Base-by-base conservation (phyloP, 2,888 invertebrate genomes). In the Rhyacophila evoluta region DNA sequence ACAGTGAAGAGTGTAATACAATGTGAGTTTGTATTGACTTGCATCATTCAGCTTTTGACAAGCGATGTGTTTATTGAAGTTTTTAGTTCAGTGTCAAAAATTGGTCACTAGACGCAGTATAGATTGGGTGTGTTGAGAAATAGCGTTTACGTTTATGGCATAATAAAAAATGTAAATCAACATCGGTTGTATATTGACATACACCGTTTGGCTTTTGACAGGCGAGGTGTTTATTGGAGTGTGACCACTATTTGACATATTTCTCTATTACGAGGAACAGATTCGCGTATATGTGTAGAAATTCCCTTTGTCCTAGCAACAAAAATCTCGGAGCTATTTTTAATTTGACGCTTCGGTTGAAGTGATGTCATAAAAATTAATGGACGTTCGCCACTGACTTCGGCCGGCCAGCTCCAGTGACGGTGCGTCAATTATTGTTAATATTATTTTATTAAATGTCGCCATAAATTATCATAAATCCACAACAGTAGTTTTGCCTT, bases 321-420 rank as follows among this genome's bases (percentile, higher is more conserved):
- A 6, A 55, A 55, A 55, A 55, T 55, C 55, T 55, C 19, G 19
- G 55, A 55, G 55, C 55, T 55, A 55, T 55, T 55, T 55, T 55
- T 55, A 55, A 55, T 55, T 55, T 55, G 55, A 55, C 55, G 55
- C 55, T 19, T 19, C 55, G 55, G 10, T 19, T 55, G 25, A 55
- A 55, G 55, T 55, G 55, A 55, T 55, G 55, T 55, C 55, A 55
- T 55, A 55, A 55, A 55, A 55, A 55, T 55, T 55, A 55, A 55
- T 55, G 55, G 25, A 5, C 55, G 12, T 15, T 55, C 25, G 55
- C 55, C 55, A 55, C 55, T 55, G 55, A 55, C 55, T 55, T 55
- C 55, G 10, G 19, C 19, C 19, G 19, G 8, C 55, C 19, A 55
- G 19, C 55, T 12, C 55, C 55, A 55, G 55, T 25, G 55, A 55